A percentile compares a stretch with the other conserved stretches of the same genome.
phyloP scores from a whole-genome alignment of 2,888 invertebrate species.

The Limulus polyphemus region DNA sequence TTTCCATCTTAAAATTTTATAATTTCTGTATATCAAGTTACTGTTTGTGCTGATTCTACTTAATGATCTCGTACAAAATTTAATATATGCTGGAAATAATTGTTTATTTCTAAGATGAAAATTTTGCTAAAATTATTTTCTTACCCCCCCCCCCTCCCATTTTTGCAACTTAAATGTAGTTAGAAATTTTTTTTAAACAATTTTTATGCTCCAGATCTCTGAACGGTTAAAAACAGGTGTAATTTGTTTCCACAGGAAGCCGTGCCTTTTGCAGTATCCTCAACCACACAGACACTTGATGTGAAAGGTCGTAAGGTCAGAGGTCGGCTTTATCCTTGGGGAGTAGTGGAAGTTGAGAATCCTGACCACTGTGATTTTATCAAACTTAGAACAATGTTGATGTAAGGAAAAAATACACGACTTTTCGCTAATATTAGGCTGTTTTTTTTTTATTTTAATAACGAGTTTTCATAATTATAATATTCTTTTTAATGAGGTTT shows the following conservation, averaged over 20 bases:
- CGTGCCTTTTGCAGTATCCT: slow-evolving; percentile 96
- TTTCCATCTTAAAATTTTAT: too few relatives aligned
- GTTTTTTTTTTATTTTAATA: neutral
- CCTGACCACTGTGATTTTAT: slow-evolving; percentile 97
- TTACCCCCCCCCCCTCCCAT: too few relatives aligned
- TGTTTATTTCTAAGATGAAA: too few relatives aligned
- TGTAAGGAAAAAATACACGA: slow-evolving; percentile 45
- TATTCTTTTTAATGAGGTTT: neutral
- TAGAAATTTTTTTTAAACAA: too few relatives aligned
- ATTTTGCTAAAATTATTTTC: too few relatives aligned
- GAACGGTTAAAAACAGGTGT: neutral
- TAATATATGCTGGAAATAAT: too few relatives aligned
- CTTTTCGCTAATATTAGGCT: neutral
- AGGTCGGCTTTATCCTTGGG: slow-evolving; percentile 94
- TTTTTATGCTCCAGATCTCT: too few relatives aligned
- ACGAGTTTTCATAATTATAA: neutral
- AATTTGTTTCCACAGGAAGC: slow-evolving; percentile 47
- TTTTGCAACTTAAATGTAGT: too few relatives aligned
- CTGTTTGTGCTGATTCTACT: too few relatives aligned
- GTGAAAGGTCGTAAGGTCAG: slow-evolving; percentile 84
- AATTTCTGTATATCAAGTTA: too few relatives aligned
- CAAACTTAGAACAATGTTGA: slow-evolving; percentile 88
- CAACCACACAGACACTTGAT: slow-evolving; percentile 78
- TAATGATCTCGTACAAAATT: too few relatives aligned
- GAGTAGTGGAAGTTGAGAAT: slow-evolving; percentile 95